These are phyloP conservation scores for Platycnemis pennipes DNA, from an alignment of 2,888 invertebrate genomes.

Conservation along the genomic window DNA sequence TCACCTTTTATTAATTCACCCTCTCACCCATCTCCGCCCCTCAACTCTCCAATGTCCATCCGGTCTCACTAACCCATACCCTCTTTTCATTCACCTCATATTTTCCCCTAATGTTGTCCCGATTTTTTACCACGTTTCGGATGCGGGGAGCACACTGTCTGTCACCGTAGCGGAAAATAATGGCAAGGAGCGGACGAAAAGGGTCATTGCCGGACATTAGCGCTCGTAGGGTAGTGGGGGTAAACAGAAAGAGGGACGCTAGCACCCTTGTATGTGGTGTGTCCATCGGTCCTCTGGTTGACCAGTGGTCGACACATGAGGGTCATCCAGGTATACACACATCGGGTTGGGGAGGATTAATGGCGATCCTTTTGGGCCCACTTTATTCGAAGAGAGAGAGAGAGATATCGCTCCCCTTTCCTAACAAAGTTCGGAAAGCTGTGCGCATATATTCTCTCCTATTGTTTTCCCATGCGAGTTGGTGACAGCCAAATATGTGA, in stretches of 20 bases:
- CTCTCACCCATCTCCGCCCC: neutral
- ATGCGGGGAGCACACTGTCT: neutral
- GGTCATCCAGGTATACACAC: neutral
- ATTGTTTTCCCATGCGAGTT: neutral
- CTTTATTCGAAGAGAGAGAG: neutral
- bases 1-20: conserved; percentile 35
- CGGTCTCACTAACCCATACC: neutral
- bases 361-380: neutral
- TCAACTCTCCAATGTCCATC: conserved; percentile 10
- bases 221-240: neutral
- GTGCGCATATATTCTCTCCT: neutral
- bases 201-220: conserved; percentile 54
- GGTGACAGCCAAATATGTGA: too few species aligned
- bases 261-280: conserved; percentile 33
- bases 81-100: neutral
- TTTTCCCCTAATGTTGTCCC: neutral
- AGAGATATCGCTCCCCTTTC: neutral
- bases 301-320: conserved; percentile 39
- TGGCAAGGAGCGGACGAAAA: conserved; percentile 19
- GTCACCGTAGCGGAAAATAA: conserved; percentile 42
- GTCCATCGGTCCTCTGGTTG: conserved; percentile 49
- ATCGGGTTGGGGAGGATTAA: neutral
- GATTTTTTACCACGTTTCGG: neutral
- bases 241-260: neutral
- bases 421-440: neutral